These are phyloP conservation scores for Anastrepha ludens DNA, from an alignment of 1,140 invertebrate genomes.

Conservation along the genomic window DNA sequence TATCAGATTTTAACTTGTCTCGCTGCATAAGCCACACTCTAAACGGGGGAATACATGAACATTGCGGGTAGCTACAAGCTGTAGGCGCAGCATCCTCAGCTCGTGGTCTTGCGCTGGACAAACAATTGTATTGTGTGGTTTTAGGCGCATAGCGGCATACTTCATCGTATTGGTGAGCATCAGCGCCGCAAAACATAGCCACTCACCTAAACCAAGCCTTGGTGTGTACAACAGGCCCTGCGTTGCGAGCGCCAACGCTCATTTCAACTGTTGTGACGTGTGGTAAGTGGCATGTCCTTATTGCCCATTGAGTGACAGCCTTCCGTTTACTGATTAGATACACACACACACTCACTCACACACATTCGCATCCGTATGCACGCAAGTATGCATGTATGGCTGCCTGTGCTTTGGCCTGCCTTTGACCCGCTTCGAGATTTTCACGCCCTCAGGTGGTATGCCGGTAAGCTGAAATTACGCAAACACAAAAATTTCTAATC, in stretches of 20 bases:
- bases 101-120: not conserved
- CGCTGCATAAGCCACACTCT: not conserved
- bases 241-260: not conserved
- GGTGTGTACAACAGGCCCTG: too few species aligned
- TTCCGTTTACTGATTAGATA: too few species aligned
- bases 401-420: not conserved
- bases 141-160: not conserved
- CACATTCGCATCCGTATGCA: not conserved
- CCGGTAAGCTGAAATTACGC: not conserved
- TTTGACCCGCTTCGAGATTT: constrained; percentile 8
- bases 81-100: not conserved
- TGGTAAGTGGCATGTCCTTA: constrained; percentile 1
- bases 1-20: constrained; percentile 29
- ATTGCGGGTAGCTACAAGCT: not conserved
- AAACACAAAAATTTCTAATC: constrained; percentile 12
- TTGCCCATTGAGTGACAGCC: constrained; percentile 18
- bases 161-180: not conserved
- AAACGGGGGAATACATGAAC: too few species aligned
- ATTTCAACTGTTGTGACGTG: not conserved
- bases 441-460: constrained; percentile 5
- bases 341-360: not conserved
- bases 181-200: too few species aligned
- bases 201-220: not conserved
- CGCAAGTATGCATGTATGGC: too few species aligned
- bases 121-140: constrained; percentile 18